Percentiles rank a stretch among this genome's conserved stretches.
Conservation (phyloP, 1,140 invertebrate species). For the Leucophenga varia region DNA sequence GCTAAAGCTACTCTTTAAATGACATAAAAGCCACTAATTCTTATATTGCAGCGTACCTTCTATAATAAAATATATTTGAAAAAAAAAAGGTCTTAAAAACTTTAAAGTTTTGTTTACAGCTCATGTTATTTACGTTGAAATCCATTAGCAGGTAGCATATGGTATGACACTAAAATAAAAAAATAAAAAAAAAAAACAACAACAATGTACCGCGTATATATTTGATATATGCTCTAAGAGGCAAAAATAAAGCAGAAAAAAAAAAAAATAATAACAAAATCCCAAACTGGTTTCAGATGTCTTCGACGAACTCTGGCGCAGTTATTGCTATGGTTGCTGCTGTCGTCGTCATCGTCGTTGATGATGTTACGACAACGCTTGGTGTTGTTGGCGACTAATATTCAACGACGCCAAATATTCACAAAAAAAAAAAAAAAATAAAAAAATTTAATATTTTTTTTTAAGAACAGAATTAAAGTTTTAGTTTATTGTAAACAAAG, state of each 20-base stretch:
- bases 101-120: not conserved
- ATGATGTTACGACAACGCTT: conserved; percentile 4
- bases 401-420: conserved; percentile 17
- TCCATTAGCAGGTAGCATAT: conserved; percentile 54
- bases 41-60: conserved; percentile 11
- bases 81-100: no score
- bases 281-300: no score
- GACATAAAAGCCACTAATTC: conserved; percentile 2
- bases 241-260: no score
- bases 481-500: no score
- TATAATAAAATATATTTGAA: no score
- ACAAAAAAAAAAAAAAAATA: conserved; percentile 14
- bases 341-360: not conserved
- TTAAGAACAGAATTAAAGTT: no score
- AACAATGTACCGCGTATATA: no score
- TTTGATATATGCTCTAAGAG: no score
- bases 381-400: conserved; percentile 35
- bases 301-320: not conserved
- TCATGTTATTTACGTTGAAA: conserved; percentile 33
- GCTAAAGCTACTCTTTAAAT: no score
- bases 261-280: conserved; percentile 18
- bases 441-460: no score
- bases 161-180: conserved; percentile 38
- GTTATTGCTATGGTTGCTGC: no score
- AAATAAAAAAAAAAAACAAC: conserved; percentile 22